Percentiles rank a stretch among this genome's conserved stretches.
Conservation (phyloP, 2,888 invertebrate genomes). For the Diplazon laetatorius region DNA sequence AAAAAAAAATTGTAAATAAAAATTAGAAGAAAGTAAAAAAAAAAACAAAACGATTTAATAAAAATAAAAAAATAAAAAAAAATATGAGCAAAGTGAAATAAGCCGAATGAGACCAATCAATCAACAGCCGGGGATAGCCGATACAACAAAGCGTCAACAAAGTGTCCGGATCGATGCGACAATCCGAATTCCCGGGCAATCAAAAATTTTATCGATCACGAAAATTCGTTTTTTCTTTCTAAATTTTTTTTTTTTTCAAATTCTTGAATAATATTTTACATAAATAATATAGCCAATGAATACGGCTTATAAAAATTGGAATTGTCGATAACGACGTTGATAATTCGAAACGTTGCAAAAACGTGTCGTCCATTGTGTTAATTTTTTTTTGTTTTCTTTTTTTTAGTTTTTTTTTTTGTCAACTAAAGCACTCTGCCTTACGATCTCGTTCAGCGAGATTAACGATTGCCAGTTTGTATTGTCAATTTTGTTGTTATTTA, state of each 20-base stretch:
- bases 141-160: slow-evolving; percentile 79
- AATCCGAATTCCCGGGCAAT: slow-evolving; percentile 51
- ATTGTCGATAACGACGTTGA: not conserved
- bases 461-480: slow-evolving; percentile 78
- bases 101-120: slow-evolving; percentile 52
- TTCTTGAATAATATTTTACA: slow-evolving; percentile 2
- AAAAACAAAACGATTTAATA: slow-evolving; percentile 49
- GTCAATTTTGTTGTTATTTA: slow-evolving; percentile 54
- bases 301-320: not conserved
- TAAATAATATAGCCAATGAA: not conserved
- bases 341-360: not conserved
- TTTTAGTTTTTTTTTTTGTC: not conserved
- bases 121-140: slow-evolving; percentile 79
- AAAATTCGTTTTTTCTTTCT: slow-evolving; percentile 26
- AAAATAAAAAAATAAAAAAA: slow-evolving; percentile 9
- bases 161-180: slow-evolving; percentile 55
- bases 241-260: not conserved
- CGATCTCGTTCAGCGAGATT: slow-evolving; percentile 47
- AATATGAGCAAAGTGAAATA: slow-evolving; percentile 29
- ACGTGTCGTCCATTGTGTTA: not conserved
- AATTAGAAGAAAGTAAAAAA: slow-evolving; percentile 34
- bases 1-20: not conserved
- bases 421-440: slow-evolving; percentile 44
- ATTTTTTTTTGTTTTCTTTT: slow-evolving; percentile 8
- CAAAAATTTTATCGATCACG: slow-evolving; percentile 26